Evolutionary conservation across 1,140 invertebrate species (phyloP).

Genomic region (Homalodisca vitripennis): DNA sequence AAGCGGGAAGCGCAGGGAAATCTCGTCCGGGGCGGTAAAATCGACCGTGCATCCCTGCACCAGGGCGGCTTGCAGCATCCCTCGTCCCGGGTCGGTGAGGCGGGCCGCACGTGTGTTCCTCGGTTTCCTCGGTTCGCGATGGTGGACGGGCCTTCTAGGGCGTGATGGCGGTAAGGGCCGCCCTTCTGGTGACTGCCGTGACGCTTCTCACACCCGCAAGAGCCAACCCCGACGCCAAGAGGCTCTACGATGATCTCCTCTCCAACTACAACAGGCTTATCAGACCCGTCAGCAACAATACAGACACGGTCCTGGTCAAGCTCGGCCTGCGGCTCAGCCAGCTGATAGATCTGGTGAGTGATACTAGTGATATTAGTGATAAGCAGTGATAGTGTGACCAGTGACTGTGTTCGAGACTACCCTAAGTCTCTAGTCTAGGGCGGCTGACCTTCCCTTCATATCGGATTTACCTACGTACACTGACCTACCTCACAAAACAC

Average conservation of each 20-base stretch:
- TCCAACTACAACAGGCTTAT: constrained; percentile 96
- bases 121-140: not conserved
- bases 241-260: constrained; percentile 91
- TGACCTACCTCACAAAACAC: no score
- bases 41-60: not conserved
- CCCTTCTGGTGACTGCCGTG: constrained; percentile 26
- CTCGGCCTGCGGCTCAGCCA: constrained; percentile 90
- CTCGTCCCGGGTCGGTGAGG: not conserved
- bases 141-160: not conserved
- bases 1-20: not conserved
- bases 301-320: constrained; percentile 90
- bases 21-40: not conserved
- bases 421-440: no score
- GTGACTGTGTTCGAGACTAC: no score
- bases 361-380: no score
- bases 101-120: not conserved
- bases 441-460: no score
- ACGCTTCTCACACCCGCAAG: not conserved
- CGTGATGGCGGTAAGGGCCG: not conserved
- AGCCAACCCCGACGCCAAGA: constrained; percentile 85
- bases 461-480: no score
- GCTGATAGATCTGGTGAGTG: constrained; percentile 90
- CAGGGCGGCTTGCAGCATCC: not conserved
- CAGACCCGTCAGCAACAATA: constrained; percentile 89
- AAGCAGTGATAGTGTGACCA: no score